Evolutionary conservation across 2,113 vertebrate species (phyloP), one percentile per base, ranked within the genome.

Genomic region (Cottus gobio): DNA sequence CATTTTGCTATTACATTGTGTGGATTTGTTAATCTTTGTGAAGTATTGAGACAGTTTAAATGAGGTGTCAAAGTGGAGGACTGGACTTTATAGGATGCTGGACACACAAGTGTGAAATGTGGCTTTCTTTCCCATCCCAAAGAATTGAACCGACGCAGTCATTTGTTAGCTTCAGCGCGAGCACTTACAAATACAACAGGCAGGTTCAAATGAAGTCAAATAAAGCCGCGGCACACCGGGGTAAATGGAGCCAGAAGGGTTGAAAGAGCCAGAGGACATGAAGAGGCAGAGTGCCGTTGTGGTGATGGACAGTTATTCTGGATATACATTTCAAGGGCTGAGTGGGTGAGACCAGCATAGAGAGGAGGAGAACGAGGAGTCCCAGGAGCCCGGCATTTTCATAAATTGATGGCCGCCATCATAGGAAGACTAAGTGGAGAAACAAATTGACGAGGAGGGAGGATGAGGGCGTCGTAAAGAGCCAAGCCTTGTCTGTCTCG

Each of bases 281-380:
- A 80, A 37, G 67, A 89, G 90, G 67, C 82, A 39, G 75, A 9
- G 63, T 50, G 65, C 74, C 63, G 50, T n/a, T 28, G 66, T 6
- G 54, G 46, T 82, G 87, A 87, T 83, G 89, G 87, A 78, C 85
- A 77, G 81, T 81, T 84, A 65, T 68, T 69, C 74, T 69, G 66
- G 54, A 56, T 73, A 63, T 76, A 82, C 37, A 87, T 70, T 77
- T 90, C 74, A 87, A 90, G 80, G 72, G 64, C 83, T 79, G 86
- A 79, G 84, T 71, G 83, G 77, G 72, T 44, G 73, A 77, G 71
- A 68, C 44, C 67, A 77, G 69, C 26, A 58, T 48, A 62, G 75
- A 74, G 48, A 65, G 75, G 52, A 57, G 52, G 26, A 12, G 44
- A 20, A 18, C 84, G 81, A 70, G n/a, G 48, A 75, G 56, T 80